Base-by-base conservation (phyloP, 2,797 vertebrate genomes). In the Scyliorhinus canicula region DNA sequence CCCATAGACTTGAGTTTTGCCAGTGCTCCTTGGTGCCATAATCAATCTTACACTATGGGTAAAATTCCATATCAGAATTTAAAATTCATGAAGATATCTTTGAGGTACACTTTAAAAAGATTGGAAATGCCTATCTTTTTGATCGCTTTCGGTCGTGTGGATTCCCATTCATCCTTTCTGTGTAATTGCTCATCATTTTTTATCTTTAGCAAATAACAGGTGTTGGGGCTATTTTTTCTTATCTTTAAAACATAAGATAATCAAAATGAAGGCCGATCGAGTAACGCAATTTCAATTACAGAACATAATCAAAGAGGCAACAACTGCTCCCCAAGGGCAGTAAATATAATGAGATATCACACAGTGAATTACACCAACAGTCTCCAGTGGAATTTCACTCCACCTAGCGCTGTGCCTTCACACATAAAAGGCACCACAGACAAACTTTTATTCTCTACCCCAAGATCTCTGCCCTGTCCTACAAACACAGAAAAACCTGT, bases 211-310 rank as follows among this genome's bases (percentile, higher is more conserved):
- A 28, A 40, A 55, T 86, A 86, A 86, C 50, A 86, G 84, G 9
- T 55, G 28, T 11, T 86, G 28, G 31, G 31, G 47, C 47, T 40
- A n/a, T 77, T 77, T 71, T 50, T 52, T 28, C 19, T 86, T 86
- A 52, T 86, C 84, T 86, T 86, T 55, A 86, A 21, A 50, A 86
- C 50, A 86, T 86, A 28, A 86, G 28, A 86, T 88, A 57, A 85
- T 85, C 50, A 85, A 52, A 52, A 52, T n/a, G 52, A 21, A 79
- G 4, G 85, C 85, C 35, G 35, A 44, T 55, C 26, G 52, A 55
- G 31, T 35, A 85, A 35, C 26, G 57, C 55, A 84, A 47, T 44
- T 35, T 31, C 55, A 88, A 88, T 2, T 88, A 55, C 85, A 88
- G 21, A 31, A 35, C 77, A 55, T 52, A 55, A 55, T 88, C 28